Base-by-base conservation (phyloP, 30 jellyfish, hydroid and myxozoan genomes). In the Sanderia malayensis region DNA sequence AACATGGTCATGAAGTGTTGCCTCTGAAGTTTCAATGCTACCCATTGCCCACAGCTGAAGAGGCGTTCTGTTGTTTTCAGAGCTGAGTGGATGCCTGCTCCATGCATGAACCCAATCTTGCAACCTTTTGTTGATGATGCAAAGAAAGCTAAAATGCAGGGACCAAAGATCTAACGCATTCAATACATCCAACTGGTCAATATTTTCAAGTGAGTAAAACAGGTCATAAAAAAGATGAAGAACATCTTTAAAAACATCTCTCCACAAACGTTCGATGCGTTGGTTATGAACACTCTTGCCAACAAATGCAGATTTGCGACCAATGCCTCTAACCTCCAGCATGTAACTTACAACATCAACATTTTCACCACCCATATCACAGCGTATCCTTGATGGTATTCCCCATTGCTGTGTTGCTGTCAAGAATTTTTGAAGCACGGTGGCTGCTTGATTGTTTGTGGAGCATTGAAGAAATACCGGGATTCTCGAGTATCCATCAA, bases 281-380 rank as follows among this genome's bases (percentile, higher is more conserved):
- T 82, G 94, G 69, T 71, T 82, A 71, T 82, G 89, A 24, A 59
- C 67, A 76, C 94, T 82, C 72, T 73, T 82, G 46, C 94, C 94
- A 8, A 79, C 79, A 2, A 82, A 53, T 49, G 79, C 79, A 26
- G 74, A 73, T 46, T 80, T 69, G 26, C 94, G 31, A 34, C 69
- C 63, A 70, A 30, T 70, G 17, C 89, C 83, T 44, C 83, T 59
- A 17, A 26, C 60, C 52, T 45, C 70, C 41, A 70, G 33, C 71
- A 70, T 30, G 60, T 34, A 70, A 28, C 68, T 44, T 18, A 70
- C 82, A 20, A 70, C 82, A 41, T 70, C 82, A 41, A 70, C 49
- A 26, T 70, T 45, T 70, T 70, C 82, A 25, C 57, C 82, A 34
- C 82, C 82, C 70, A 44, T 70, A 47, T 46, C 82, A 46, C 82